A percentile compares a stretch with the other conserved stretches of the same genome.
Conservation (phyloP, 2,888 invertebrate species). For the Dione vanillae region DNA sequence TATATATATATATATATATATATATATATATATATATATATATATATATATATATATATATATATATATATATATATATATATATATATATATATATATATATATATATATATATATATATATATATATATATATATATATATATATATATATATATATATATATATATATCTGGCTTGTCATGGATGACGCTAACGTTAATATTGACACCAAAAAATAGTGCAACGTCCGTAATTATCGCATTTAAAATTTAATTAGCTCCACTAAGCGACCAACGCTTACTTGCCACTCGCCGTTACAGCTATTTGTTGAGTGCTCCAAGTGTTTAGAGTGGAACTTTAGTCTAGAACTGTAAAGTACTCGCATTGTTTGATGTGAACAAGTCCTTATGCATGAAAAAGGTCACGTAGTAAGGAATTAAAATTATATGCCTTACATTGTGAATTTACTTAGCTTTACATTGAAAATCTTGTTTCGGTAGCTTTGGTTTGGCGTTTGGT, state of each 20-base stretch:
- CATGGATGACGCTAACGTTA: not conserved
- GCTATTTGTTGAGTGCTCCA: slow-evolving; percentile 28
- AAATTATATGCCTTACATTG: slow-evolving; percentile 21
- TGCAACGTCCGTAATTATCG: slow-evolving; percentile 3
- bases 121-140: too few relatives aligned
- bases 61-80: too few relatives aligned
- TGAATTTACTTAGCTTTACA: slow-evolving; percentile 7
- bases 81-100: too few relatives aligned
- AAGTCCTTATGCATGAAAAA: slow-evolving; percentile 38
- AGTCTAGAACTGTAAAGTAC: slow-evolving; percentile 37
- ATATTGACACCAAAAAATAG: slow-evolving; percentile 9
- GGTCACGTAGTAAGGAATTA: slow-evolving; percentile 38
- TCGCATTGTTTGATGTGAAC: slow-evolving; percentile 45
- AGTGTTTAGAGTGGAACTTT: slow-evolving; percentile 40
- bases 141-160: too few relatives aligned
- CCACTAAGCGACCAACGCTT: slow-evolving; percentile 31
- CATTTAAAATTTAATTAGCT: slow-evolving; percentile 27
- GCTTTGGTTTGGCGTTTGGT: too few relatives aligned
- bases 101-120: too few relatives aligned
- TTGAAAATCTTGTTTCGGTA: not conserved
- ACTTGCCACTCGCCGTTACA: slow-evolving; percentile 29
- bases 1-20: too few relatives aligned
- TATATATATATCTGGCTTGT: not conserved
- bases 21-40: too few relatives aligned
- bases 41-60: too few relatives aligned